These are phyloP conservation scores for Ailurus styani DNA, from an alignment of 2,113 vertebrate genomes.

Conservation along the genomic window DNA sequence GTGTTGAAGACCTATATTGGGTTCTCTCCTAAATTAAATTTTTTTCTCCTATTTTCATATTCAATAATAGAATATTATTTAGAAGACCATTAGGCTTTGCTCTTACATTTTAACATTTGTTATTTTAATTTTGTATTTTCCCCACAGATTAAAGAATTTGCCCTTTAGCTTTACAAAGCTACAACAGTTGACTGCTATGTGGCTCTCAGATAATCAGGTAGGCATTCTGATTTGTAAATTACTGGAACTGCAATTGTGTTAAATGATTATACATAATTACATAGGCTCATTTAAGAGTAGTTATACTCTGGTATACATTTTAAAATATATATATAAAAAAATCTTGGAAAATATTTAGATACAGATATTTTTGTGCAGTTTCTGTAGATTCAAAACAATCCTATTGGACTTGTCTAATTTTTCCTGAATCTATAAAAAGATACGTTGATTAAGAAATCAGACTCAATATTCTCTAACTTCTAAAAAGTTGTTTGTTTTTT, in stretches of 20 bases:
- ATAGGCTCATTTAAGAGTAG: conserved; percentile 4
- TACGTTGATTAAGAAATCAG: neutral
- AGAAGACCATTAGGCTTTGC: neutral
- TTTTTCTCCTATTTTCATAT: conserved; percentile 4
- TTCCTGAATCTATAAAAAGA: neutral
- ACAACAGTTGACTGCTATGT: conserved; percentile 97
- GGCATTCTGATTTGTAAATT: conserved; percentile 44
- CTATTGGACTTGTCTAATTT: neutral
- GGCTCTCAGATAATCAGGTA: conserved; percentile 99
- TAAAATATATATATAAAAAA: neutral
- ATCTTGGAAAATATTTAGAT: neutral
- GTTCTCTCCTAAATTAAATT: neutral
- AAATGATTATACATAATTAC: neutral
- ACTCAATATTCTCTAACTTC: neutral
- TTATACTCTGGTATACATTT: neutral
- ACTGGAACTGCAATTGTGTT: neutral
- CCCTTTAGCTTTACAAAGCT: conserved; percentile 97
- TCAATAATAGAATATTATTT: conserved; percentile 20
- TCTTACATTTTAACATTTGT: conserved; percentile 32
- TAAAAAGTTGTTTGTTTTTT: no score
- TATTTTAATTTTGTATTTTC: conserved; percentile 59
- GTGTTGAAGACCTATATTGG: neutral
- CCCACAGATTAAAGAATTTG: conserved; percentile 92
- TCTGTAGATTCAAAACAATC: neutral
- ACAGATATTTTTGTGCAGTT: neutral